Base-by-base conservation (phyloP, 2,113 vertebrate genomes). In the Holacanthus passer region DNA sequence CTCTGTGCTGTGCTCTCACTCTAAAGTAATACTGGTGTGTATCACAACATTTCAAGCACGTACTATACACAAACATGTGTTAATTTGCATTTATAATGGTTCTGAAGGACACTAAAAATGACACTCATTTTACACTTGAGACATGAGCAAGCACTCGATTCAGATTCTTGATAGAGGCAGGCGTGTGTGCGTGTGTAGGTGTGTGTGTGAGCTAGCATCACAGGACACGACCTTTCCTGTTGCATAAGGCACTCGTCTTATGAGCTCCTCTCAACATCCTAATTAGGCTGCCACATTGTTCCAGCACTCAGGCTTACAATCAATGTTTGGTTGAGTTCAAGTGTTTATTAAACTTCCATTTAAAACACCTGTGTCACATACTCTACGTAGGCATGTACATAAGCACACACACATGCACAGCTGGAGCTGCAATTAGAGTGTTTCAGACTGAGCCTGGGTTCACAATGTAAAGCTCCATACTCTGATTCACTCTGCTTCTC, bases 211-310 rank as follows among this genome's bases (percentile, higher is more conserved):
- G 50, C 8, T 20, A 78, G 64, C 12, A 64, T 64, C 52, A 56
- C 59, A 77, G 32, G 48, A 72, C 52, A n/a, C 76, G 73, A 78
- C 76, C 71, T 78, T 66, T 81, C 24, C 67, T 70, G 35, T 85
- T 88, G 48, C 63, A 35, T 60, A 68, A 87, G 16, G 17, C 35
- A 66, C 65, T 82, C 1, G 12, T 81, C 32, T 77, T 50, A 80
- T 70, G 68, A 74, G 75, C 47, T 78, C 55, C 60, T 79, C 77
- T 74, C 64, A 48, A 73, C 52, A 68, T 62, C 68, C 70, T 86
- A 85, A 88, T 89, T 81, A 88, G 59, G 39, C 48, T 52, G 67
- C 53, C 69, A 45, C 55, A 75, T 47, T 88, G 39, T 80, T 73
- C 65, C 58, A 53, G 31, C 56, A 41, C 71, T 82, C 45, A 68